A percentile compares a stretch with the other conserved stretches of the same genome.
Evolutionary conservation across 2,113 vertebrate genomes (phyloP).

Genomic region (Sardina pilchardus): DNA sequence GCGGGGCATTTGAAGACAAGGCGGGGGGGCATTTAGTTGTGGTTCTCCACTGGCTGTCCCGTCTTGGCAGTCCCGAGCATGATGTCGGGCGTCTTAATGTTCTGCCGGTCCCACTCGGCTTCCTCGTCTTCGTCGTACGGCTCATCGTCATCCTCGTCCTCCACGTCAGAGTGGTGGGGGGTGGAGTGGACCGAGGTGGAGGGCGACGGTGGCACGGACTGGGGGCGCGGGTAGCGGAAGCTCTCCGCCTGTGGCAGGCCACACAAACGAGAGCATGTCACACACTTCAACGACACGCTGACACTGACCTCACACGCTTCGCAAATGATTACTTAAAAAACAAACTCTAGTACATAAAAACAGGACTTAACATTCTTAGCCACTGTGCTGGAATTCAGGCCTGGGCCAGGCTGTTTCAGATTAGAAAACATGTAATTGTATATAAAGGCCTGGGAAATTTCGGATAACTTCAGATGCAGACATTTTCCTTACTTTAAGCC

Average conservation of each 20-base stretch:
- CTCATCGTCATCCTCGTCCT: conserved; percentile 73
- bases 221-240: conserved; percentile 87
- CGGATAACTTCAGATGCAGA: too few relatives aligned
- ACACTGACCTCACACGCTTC: not conserved
- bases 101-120: conserved; percentile 85
- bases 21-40: conserved; percentile 61
- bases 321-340: not conserved
- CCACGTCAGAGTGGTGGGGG: conserved; percentile 84
- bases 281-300: not conserved
- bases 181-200: conserved; percentile 85
- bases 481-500: too few relatives aligned
- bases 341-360: not conserved
- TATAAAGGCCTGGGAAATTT: too few relatives aligned
- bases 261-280: not conserved
- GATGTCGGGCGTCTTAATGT: conserved; percentile 84
- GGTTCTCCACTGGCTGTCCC: conserved; percentile 78
- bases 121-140: conserved; percentile 91
- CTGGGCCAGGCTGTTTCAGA: too few relatives aligned
- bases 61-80: conserved; percentile 75
- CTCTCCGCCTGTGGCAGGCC: conserved; percentile 78
- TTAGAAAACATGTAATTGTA: too few relatives aligned
- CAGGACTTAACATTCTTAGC: too few relatives aligned
- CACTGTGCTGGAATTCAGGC: too few relatives aligned
- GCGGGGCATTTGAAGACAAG: not conserved
- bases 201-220: conserved; percentile 93